Base-by-base conservation (phyloP, 2,888 invertebrate species). In the Ochlodes sylvanus region DNA sequence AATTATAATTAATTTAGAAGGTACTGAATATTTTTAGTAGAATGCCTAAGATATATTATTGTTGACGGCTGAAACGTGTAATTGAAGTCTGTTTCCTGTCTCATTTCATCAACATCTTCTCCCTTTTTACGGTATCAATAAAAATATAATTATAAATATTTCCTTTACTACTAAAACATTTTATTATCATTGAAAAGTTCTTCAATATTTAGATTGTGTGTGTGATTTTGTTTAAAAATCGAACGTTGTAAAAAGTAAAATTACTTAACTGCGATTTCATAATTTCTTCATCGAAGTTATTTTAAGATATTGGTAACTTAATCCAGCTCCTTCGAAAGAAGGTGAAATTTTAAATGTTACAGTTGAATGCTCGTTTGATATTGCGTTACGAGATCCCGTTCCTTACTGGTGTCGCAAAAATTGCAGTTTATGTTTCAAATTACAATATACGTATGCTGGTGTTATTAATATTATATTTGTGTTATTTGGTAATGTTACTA, bases 311-410 rank as follows among this genome's bases (percentile, higher is more conserved):
- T 44, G 68, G 68, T 68, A 68, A 68, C 47, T 41, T 57, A 41
- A 68, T 68, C 61, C 55, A 55, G 15, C 47, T 62, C 62, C 62
- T 63, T 68, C 68, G 68, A 68, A 68, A 68, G 68, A 62, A 68
- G 62, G 68, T 68, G 63, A 68, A 68, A 63, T 68, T 68, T 68
- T 68, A 52, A 63, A 63, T 56, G 56, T 62, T 57, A 57, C 68
- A 63, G 47, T 63, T 47, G 41, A 68, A 52, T 68, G 68, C 56
- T 17, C 63, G 47, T 61, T 50, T 41, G 17, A 44, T 63, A 63
- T 68, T 63, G 56, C 68, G 42, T 68, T 68, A 57, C 68, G n/a
- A 50, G 21, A 55, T 62, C 68, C 50, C 56, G 63, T 63, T 57
- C 57, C 9, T 34, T 57, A 42, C 52, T 41, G 68, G 63, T 68